Percentiles rank a stretch among this genome's conserved stretches.
Conservation (phyloP, 2,888 invertebrate species). For the Melieria omissa region DNA sequence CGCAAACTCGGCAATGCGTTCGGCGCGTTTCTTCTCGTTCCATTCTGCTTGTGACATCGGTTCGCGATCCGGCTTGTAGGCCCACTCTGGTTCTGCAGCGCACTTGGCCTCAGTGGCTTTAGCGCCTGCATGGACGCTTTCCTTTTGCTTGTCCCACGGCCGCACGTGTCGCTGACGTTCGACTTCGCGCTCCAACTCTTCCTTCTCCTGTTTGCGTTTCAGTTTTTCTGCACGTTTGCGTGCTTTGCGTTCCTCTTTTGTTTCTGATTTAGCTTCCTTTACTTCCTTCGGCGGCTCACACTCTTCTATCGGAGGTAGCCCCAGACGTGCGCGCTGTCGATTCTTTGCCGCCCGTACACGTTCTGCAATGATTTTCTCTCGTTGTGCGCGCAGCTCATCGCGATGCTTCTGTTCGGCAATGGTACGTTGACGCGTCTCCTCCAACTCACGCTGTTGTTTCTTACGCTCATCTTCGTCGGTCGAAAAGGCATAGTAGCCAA, state of each 20-base stretch:
- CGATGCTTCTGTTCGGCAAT: constrained; percentile 74
- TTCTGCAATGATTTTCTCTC: constrained; percentile 76
- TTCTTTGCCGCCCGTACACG: constrained; percentile 79
- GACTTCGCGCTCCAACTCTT: constrained; percentile 63
- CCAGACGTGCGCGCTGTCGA: constrained; percentile 78
- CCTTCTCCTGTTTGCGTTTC: constrained; percentile 53
- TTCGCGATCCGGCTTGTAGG: constrained; percentile 59
- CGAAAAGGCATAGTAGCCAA: constrained; percentile 91
- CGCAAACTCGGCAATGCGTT: constrained; percentile 82
- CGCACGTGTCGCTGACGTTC: constrained; percentile 69
- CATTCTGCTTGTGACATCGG: constrained; percentile 66
- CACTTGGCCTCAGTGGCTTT: constrained; percentile 6
- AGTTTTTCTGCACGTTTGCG: constrained; percentile 56
- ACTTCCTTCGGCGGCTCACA: constrained; percentile 42
- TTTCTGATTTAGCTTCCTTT: constrained; percentile 29
- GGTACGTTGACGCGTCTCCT: constrained; percentile 78
- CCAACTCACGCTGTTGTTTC: constrained; percentile 83
- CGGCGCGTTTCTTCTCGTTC: constrained; percentile 74
- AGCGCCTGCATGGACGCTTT: constrained; percentile 54
- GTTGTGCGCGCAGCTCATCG: constrained; percentile 71
- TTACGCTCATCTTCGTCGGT: constrained; percentile 83
- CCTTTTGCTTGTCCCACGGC: constrained; percentile 77
- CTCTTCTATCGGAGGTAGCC: constrained; percentile 75
- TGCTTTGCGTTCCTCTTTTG: constrained; percentile 55
- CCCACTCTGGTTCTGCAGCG: constrained; percentile 51